Conservation (phyloP, 1,140 invertebrate genomes). For the Apis mellifera region DNA sequence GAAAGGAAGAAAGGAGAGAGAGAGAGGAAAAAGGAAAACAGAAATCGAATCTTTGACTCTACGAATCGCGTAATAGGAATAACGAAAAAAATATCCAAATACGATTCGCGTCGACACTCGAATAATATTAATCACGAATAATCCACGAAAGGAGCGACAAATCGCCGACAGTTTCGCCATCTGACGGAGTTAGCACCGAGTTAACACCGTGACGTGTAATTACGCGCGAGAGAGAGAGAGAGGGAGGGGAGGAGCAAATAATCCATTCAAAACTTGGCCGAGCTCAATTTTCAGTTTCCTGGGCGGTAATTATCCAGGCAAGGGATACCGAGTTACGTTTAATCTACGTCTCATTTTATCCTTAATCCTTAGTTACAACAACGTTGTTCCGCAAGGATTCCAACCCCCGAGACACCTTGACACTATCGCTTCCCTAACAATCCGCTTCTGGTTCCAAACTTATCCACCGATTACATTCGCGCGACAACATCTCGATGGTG, state of each 20-base stretch:
- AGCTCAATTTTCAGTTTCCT: conserved; percentile 17
- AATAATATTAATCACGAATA: conserved; percentile 18
- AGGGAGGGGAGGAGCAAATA: neutral
- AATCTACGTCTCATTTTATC: conserved; percentile 29
- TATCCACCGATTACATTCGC: conserved; percentile 58
- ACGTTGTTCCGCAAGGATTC: neutral
- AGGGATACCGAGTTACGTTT: conserved; percentile 6
- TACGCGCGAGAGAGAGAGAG: neutral
- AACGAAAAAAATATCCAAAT: no score
- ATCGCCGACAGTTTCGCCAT: neutral
- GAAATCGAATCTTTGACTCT: no score
- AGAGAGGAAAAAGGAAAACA: no score
- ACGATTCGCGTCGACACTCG: neutral
- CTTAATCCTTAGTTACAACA: neutral
- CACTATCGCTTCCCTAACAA: conserved; percentile 29
- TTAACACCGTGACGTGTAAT: conserved; percentile 16
- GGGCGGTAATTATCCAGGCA: conserved; percentile 18
- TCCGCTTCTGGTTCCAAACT: conserved; percentile 6
- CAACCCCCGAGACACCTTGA: neutral
- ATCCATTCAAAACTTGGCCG: neutral
- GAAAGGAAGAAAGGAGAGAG: no score
- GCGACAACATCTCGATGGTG: conserved; percentile 43
- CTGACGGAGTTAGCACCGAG: neutral
- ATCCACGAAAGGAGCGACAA: neutral
- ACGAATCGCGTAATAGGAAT: no score